A percentile compares a stretch with the other conserved stretches of the same genome.
Evolutionary conservation across 1,140 invertebrate species (phyloP).

Genomic region (Telenomus remus): DNA sequence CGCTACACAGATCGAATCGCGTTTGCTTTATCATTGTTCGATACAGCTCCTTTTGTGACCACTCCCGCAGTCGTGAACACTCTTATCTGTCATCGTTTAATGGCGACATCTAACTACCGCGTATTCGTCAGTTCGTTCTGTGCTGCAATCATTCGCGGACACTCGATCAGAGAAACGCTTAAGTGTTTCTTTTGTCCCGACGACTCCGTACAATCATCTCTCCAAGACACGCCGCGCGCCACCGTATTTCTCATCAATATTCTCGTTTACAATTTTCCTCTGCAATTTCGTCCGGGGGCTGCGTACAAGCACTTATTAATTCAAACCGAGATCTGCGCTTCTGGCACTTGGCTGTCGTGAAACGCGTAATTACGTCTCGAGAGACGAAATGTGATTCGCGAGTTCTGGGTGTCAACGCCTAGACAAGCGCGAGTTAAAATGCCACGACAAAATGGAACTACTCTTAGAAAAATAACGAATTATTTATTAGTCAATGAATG

Average conservation of each 20-base stretch:
- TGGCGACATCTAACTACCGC: constrained; percentile 22
- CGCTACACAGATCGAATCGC: constrained; percentile 43
- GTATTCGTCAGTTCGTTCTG: constrained; percentile 12
- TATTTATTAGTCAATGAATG: no score
- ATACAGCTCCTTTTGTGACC: constrained; percentile 48
- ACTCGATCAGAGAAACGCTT: no score
- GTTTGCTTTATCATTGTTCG: constrained; percentile 54
- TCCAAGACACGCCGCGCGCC: no score
- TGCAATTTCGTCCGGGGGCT: constrained; percentile 39
- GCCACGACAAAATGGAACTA: no score
- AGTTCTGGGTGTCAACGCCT: constrained; percentile 33
- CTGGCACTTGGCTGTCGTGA: constrained; percentile 46
- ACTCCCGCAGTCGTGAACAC: constrained; percentile 19
- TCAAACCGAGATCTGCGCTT: constrained; percentile 25
- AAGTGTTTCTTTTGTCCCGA: no score
- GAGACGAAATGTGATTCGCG: constrained; percentile 52
- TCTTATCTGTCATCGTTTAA: constrained; percentile 46
- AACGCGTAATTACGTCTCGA: constrained; percentile 52
- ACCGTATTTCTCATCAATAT: constrained; percentile 29
- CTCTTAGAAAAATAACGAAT: no score
- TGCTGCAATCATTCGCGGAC: no score
- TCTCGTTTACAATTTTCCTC: constrained; percentile 42
- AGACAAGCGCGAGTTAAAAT: constrained; percentile 1
- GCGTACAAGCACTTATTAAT: constrained; percentile 51
- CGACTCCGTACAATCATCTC: no score